Percentiles rank a stretch among this genome's conserved stretches.
These are phyloP conservation scores for Meloidogyne exigua DNA, from an alignment of 1,140 invertebrate genomes.

Conservation along the genomic window DNA sequence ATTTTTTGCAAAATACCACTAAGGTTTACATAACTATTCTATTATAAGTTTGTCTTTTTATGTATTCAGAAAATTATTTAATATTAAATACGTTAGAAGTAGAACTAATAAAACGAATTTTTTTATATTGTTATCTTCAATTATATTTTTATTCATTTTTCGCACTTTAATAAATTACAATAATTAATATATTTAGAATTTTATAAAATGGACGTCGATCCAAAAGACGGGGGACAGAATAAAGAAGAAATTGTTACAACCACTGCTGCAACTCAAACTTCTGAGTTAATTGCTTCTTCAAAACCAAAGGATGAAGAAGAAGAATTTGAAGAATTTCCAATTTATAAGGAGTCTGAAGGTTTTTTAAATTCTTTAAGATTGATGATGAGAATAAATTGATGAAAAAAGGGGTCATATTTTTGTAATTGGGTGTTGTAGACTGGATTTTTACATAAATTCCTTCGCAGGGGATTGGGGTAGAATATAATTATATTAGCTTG, in stretches of 20 bases:
- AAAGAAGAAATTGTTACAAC: neutral
- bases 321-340: conserved; percentile 24
- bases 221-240: neutral
- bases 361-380: no score
- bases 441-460: no score
- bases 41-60: no score
- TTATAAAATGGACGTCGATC: conserved; percentile 8
- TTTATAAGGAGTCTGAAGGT: conserved; percentile 10
- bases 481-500: neutral
- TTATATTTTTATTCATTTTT: neutral
- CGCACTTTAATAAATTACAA: neutral
- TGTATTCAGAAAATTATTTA: no score
- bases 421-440: no score
- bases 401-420: no score
- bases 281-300: conserved; percentile 16
- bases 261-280: neutral
- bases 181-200: neutral
- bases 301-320: conserved; percentile 19
- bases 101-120: no score
- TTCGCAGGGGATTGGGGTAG: no score
- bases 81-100: no score
- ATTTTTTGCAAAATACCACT: no score
- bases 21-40: no score
- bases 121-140: neutral
- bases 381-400: no score